These are phyloP conservation scores for Oligia strigilis DNA, from an alignment of 2,888 invertebrate genomes.

Conservation along the genomic window DNA sequence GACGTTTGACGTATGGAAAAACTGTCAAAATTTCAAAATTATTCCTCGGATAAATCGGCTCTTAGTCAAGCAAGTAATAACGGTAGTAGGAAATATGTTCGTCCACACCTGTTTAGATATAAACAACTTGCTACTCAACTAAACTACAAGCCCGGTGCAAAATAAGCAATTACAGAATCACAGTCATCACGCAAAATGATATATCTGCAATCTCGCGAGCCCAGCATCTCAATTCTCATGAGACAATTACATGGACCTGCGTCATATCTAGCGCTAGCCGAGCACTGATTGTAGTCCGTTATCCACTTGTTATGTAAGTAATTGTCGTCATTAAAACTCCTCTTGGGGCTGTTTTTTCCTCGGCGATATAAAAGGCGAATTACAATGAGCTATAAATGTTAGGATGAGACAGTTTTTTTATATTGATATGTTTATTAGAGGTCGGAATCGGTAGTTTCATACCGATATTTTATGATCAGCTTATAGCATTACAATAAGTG, in stretches of 20 bases:
- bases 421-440: background rate
- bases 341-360: conserved; percentile 77
- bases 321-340: conserved; percentile 71
- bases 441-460: background rate
- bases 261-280: conserved; percentile 23
- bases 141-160: background rate
- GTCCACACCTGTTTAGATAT: background rate
- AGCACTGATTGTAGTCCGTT: conserved; percentile 39
- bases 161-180: background rate
- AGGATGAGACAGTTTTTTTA: conserved; percentile 61
- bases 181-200: conserved; percentile 6
- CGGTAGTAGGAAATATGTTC: background rate
- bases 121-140: background rate
- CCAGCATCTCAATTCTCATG: conserved; percentile 18
- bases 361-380: conserved; percentile 70
- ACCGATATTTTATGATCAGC: background rate
- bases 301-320: conserved; percentile 72
- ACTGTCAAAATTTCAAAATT: no score
- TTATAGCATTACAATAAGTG: background rate
- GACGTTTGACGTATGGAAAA: no score
- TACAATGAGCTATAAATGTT: conserved; percentile 61
- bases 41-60: no score
- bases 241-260: conserved; percentile 35
- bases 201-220: background rate
- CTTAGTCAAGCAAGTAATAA: no score